Evolutionary conservation across 2,113 vertebrate species (phyloP), one percentile per base, ranked within the genome.

Genomic region (Macaca mulatta): DNA sequence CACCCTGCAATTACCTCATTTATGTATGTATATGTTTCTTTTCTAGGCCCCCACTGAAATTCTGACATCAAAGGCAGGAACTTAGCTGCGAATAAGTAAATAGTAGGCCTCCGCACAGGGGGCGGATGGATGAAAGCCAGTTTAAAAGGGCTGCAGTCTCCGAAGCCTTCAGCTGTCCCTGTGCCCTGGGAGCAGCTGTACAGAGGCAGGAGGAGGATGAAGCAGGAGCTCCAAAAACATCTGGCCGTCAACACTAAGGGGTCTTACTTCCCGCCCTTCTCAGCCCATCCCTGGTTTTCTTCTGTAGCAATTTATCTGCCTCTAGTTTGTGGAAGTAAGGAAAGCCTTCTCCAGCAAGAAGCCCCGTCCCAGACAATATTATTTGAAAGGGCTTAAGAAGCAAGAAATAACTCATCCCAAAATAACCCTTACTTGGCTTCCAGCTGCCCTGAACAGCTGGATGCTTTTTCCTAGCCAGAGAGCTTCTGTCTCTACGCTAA

Each of bases 391-490:
- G 40, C 72, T 97, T 93, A 93, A 93, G 64, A 94, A 95, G 55
- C 64, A 97, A 96, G 89, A 98, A 97, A 94, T 97, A 97, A 96
- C 82, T 97, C 97, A 97, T 93, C 94, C 94, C 55, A 80, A 96
- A 98, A 97, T 97, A 97, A 92, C 94, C 84, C 55, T 84, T 89
- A 52, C 88, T 95, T 96, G 93, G 84, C 90, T 98, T 92, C 97
- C 98, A 97, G 97, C 81, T 98, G 97, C 96, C 97, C 75, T 16
- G 72, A 98, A 97, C 98, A 98, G 97, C 98, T 98, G 97, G 95
- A 91, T 95, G 87, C 88, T 80, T 95, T 85, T 83, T 95, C 95
- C 84, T 75, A 97, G 82, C 95, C 97, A 97, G 95, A 94, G 35
- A 96, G 72, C 89, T 95, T 95, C 93, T 96, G 96, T 92, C 95